Base-by-base conservation (phyloP, 2,113 vertebrate genomes). In the Rhipidura dahli region DNA sequence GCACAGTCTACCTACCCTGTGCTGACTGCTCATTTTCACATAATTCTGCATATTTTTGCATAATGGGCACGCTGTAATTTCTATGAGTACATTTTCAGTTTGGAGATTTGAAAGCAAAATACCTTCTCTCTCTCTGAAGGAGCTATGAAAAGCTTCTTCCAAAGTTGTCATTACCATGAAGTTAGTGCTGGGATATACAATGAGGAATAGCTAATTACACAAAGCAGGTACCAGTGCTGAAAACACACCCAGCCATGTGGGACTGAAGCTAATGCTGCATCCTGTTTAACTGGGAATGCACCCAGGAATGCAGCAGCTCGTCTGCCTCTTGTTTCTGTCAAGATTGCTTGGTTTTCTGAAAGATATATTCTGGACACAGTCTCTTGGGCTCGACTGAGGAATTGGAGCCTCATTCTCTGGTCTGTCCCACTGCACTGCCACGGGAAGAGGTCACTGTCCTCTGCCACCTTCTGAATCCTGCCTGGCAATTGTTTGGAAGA, bases 41-140 rank as follows among this genome's bases (percentile, higher is more conserved):
- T 78, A 83, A 90, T 87, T 95, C 79, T 85, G 78, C 89, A 87
- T 92, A 54, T 51, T 78, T 97, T 89, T 97, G 89, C 59, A 89
- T 90, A 93, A 73, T 31, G 31, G 11, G 33, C 24, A 85, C 21
- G 42, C 21, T 53, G 5, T 59, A 54, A 87, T 94, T 87, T 93
- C 83, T 70, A 12, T 61, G 61, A 89, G 83, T 37, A 42, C 1
- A 3, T 89, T 94, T 89, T 66, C 37, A 72, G 12, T 23, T 78
- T 54, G n/a, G 49, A 65, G 53, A 61, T 65, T 84, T 71, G 47
- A 86, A 89, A 94, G 54, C 37, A 84, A 93, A 89, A 78, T 37
- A 47, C 33, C 14, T 80, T 70, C 17, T 81, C 20, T 87, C 50
- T 30, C 66, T 63, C 23, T 47, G 5, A n/a, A n/a, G n/a, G n/a